Conservation (phyloP, 2,888 invertebrate species). For the Dynastes grantii region DNA sequence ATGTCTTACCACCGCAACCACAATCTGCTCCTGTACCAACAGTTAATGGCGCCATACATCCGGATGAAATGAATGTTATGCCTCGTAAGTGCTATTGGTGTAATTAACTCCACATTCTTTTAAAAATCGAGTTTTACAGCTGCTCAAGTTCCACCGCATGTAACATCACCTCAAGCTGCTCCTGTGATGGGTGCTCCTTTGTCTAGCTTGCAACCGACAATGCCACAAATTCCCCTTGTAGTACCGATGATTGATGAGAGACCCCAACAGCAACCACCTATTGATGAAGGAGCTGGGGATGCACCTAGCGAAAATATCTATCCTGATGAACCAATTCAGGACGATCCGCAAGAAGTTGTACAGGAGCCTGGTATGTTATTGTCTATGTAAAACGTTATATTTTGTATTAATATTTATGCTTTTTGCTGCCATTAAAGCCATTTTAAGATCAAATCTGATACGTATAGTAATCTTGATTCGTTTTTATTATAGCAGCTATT, state of each 20-base stretch:
- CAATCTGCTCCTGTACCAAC: slow-evolving; percentile 65
- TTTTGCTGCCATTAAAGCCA: too few species aligned
- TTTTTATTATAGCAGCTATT: slow-evolving; percentile 53
- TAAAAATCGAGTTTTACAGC: slow-evolving; percentile 31
- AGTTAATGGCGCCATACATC: slow-evolving; percentile 69
- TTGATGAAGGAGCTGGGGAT: slow-evolving; percentile 61
- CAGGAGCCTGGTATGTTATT: slow-evolving; percentile 45
- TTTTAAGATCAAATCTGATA: too few species aligned
- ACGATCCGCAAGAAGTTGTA: slow-evolving; percentile 48
- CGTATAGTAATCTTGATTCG: neutral
- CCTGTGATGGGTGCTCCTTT: slow-evolving; percentile 59
- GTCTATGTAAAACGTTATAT: too few species aligned
- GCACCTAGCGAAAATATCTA: slow-evolving; percentile 61
- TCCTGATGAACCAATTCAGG: slow-evolving; percentile 50
- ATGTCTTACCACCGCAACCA: slow-evolving; percentile 64
- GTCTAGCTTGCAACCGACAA: slow-evolving; percentile 59
- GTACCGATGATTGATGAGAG: slow-evolving; percentile 60
- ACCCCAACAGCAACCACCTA: slow-evolving; percentile 52
- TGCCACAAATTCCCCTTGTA: slow-evolving; percentile 59
- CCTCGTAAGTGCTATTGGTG: slow-evolving; percentile 57
- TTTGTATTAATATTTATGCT: too few species aligned
- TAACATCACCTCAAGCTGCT: slow-evolving; percentile 60
- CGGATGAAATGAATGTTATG: slow-evolving; percentile 67
- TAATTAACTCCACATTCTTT: neutral
- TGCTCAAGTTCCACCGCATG: slow-evolving; percentile 59